Conservation (phyloP, 2,113 vertebrate genomes). For the Phaetusa simplex region DNA sequence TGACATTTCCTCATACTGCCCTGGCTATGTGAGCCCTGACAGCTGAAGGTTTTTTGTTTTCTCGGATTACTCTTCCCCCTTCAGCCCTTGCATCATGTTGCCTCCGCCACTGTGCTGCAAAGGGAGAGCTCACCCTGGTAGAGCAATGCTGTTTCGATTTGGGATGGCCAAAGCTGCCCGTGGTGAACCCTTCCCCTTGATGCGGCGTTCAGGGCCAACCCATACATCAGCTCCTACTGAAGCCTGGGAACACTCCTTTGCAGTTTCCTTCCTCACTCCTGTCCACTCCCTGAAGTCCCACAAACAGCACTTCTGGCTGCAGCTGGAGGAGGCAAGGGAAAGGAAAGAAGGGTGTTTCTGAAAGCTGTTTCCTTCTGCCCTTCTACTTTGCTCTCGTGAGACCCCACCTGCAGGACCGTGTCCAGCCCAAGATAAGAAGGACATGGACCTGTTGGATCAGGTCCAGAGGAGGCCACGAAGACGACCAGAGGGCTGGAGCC, state of each 20-base stretch:
- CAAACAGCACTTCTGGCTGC: neutral
- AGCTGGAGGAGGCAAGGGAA: neutral
- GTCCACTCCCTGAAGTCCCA: neutral
- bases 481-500: neutral
- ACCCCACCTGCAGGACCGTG: neutral
- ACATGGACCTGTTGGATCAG: neutral
- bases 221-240: neutral
- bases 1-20: neutral
- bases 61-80: neutral
- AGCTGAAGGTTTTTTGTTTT: neutral
- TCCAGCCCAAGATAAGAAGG: neutral
- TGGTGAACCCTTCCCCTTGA: neutral
- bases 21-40: neutral
- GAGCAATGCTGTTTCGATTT: neutral
- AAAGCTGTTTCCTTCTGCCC: neutral
- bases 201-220: accelerated
- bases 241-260: neutral
- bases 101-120: neutral
- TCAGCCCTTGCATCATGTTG: neutral
- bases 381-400: neutral
- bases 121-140: neutral
- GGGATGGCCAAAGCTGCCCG: neutral
- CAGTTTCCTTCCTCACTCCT: neutral
- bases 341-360: neutral
- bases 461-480: neutral